Percentiles rank a stretch among this genome's conserved stretches.
phyloP scores from a whole-genome alignment of 1,140 invertebrate genomes.

The Cyclina sinensis region DNA sequence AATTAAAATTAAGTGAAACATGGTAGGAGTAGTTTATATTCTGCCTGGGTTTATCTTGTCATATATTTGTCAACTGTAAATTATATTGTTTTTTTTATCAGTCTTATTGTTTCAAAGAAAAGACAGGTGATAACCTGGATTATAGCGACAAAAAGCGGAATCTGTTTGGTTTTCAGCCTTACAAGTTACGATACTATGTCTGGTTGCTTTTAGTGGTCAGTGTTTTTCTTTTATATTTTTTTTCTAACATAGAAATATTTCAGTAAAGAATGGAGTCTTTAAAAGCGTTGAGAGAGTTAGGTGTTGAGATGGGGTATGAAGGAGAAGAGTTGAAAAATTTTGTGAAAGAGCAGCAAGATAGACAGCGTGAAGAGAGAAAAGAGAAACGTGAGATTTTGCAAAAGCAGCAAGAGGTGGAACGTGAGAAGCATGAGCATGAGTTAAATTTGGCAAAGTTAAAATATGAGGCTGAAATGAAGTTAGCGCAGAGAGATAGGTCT shows the following conservation, averaged over 20 bases:
- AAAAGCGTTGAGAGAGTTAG: neutral
- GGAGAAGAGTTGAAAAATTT: neutral
- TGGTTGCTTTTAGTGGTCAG: neutral
- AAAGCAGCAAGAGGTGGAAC: neutral
- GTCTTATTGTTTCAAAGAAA: too few species aligned
- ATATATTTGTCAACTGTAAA: too few species aligned
- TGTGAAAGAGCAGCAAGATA: slow-evolving; percentile 17
- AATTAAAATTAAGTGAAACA: too few species aligned
- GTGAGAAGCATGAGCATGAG: neutral
- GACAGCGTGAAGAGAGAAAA: slow-evolving; percentile 19
- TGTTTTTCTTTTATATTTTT: neutral
- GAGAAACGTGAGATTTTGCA: neutral
- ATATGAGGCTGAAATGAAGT: neutral
- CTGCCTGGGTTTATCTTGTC: too few species aligned
- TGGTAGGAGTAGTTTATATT: too few species aligned
- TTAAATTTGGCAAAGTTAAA: neutral
- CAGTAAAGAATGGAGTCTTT: neutral
- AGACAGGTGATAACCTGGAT: too few species aligned
- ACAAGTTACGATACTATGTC: too few species aligned
- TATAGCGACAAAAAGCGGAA: too few species aligned
- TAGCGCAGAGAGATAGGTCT: neutral
- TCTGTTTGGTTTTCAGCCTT: too few species aligned
- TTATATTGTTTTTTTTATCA: too few species aligned
- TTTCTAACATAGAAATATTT: neutral
- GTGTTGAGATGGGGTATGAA: neutral